A percentile compares a stretch with the other conserved stretches of the same genome.
phyloP scores from a whole-genome alignment of 2,888 invertebrate genomes.

The Macrophya alboannulata region DNA sequence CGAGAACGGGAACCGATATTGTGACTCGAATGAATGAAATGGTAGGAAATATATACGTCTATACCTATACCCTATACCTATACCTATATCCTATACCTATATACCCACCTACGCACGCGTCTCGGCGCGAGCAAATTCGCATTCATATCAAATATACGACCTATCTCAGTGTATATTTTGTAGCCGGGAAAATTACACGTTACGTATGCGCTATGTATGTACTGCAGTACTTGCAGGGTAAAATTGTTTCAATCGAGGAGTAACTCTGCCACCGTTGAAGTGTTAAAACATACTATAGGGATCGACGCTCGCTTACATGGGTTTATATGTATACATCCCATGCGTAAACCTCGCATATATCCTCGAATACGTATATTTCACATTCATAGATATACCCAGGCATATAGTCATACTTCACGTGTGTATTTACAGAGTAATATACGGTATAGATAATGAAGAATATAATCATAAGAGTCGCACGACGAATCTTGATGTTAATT shows the following conservation, averaged over 20 bases:
- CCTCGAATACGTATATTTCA: not conserved
- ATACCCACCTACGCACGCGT: not conserved
- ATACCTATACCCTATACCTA: not conserved
- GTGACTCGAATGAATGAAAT: conserved; percentile 47
- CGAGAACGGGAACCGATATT: conserved; percentile 46
- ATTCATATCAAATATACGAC: conserved; percentile 4
- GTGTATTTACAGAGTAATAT: not conserved
- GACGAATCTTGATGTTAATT: conserved; percentile 25
- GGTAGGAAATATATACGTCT: not conserved
- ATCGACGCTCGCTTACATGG: not conserved
- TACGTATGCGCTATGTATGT: no score
- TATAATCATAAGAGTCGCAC: conserved; percentile 23
- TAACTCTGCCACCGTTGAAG: conserved; percentile 17
- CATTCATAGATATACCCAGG: not conserved
- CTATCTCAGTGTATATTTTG: not conserved
- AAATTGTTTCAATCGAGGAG: conserved; percentile 23
- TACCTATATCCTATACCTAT: not conserved
- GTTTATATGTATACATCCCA: not conserved
- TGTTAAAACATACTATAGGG: not conserved
- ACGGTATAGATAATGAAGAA: conserved; percentile 21
- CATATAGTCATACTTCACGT: not conserved
- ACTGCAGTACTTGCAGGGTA: not conserved
- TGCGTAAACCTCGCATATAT: not conserved
- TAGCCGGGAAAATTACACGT: no score
- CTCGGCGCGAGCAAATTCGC: not conserved